phyloP scores from a whole-genome alignment of 2,888 invertebrate species.

The Chymomyza amoena region DNA sequence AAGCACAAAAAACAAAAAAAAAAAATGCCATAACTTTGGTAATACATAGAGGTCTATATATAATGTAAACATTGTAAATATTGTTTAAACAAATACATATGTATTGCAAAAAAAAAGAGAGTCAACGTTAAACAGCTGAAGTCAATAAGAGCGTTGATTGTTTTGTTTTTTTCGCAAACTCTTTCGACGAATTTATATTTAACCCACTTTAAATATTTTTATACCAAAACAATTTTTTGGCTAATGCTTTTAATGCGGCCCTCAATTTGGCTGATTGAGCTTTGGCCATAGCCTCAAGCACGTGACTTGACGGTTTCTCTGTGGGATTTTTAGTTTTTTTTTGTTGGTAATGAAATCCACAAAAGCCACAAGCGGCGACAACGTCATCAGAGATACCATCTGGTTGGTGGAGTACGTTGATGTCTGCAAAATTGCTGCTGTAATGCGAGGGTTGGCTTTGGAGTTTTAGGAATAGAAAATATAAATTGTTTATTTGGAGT shows the following conservation, averaged over 20 bases:
- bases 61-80: slow-evolving; percentile 39
- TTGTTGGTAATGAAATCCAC: not conserved
- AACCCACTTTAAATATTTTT: slow-evolving; percentile 49
- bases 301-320: slow-evolving; percentile 52
- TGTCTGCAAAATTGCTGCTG: slow-evolving; percentile 44
- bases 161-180: slow-evolving; percentile 7
- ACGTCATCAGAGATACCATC: not conserved
- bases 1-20: too few species aligned
- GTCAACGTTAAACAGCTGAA: slow-evolving; percentile 50
- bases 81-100: too few species aligned
- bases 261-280: slow-evolving; percentile 50
- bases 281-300: slow-evolving; percentile 43
- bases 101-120: slow-evolving; percentile 1
- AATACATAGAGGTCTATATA: not conserved
- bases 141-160: slow-evolving; percentile 9
- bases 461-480: too few species aligned
- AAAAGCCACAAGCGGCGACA: not conserved
- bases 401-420: slow-evolving; percentile 29
- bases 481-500: too few species aligned
- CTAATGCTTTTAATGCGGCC: slow-evolving; percentile 39
- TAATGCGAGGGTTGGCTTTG: not conserved
- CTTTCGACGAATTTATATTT: slow-evolving; percentile 25
- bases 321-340: not conserved
- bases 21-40: not conserved
- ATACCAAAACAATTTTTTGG: slow-evolving; percentile 2